These are phyloP conservation scores for Psittacula derbiana DNA, from an alignment of 2,797 vertebrate species.

Conservation along the genomic window DNA sequence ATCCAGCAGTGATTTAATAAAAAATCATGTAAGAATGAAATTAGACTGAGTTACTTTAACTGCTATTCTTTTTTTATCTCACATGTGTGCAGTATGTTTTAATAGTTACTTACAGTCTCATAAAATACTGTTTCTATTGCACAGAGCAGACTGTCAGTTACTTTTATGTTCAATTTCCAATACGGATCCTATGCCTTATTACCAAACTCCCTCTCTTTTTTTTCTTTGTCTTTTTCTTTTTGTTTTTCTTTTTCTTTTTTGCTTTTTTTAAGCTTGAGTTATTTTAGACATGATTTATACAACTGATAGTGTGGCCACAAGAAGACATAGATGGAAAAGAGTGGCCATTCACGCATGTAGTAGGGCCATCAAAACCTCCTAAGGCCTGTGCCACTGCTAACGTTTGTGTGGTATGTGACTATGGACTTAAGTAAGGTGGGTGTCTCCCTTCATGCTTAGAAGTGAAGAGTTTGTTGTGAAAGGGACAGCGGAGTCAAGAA, in stretches of 20 bases:
- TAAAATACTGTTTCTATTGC: not conserved
- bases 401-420: not conserved
- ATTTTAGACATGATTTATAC: not conserved
- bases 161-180: not conserved
- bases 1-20: not conserved
- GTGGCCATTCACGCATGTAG: fast-evolving
- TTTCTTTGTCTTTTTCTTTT: too few relatives aligned
- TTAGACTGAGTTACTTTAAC: not conserved
- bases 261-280: not conserved
- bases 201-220: fast-evolving
- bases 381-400: not conserved
- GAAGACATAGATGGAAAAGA: not conserved
- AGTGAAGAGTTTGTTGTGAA: not conserved
- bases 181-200: not conserved
- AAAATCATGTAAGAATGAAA: not conserved
- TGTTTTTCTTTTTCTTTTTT: not conserved
- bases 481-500: not conserved
- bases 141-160: not conserved
- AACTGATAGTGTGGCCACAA: not conserved
- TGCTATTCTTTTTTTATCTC: not conserved
- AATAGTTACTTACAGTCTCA: not conserved
- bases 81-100: not conserved
- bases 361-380: not conserved
- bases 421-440: not conserved
- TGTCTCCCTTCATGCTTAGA: not conserved